Base-by-base conservation (phyloP, 92 coral and sea anemone genomes). In the Isaurus tuberculatus region DNA sequence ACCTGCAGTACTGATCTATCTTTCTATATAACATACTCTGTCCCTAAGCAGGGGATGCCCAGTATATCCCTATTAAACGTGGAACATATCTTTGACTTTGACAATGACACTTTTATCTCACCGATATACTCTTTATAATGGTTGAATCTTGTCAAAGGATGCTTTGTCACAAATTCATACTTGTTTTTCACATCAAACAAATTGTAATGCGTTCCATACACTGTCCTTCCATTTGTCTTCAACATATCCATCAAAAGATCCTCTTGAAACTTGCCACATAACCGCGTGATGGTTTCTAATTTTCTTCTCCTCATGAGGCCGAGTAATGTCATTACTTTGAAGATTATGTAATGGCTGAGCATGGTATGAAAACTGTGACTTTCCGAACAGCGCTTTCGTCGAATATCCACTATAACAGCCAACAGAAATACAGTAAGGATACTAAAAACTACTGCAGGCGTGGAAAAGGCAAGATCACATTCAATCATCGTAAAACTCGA, bases 221-320 rank as follows among this genome's bases (percentile, higher is more conserved):
- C 30, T 40, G 77, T 71, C 42, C 33, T 23, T 40, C 77, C 28
- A 36, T 71, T 71, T 16, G 33, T 42, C 77, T 37, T 19, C 28
- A 71, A 71, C 10, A 71, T 71, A 1, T 71, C 60, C 77, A 71
- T 71, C 32, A 71, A 26, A 27, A 71, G 77, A 16, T 71, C 57
- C 30, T 71, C 77, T 25, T 71, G 77, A 71, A 40, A 51, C 15
- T 42, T 71, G 15, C 55, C 77, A 3, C 77, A 71, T 7, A 8
- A 31, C 20, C 30, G 17, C 3, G 77, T 71, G 17, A 23, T 13
- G 40, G 22, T 40, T 40, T 71, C 77, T 37, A 71, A 19, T 71
- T 71, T 71, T 51, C 25, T 25, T 14, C 77, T 71, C 16, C 77
- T 43, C 31, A 42, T 43, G 23, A 30, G 14, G 6, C 77, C 77